Base-by-base conservation (phyloP, 2,888 invertebrate species). In the Salpingus planirostris region DNA sequence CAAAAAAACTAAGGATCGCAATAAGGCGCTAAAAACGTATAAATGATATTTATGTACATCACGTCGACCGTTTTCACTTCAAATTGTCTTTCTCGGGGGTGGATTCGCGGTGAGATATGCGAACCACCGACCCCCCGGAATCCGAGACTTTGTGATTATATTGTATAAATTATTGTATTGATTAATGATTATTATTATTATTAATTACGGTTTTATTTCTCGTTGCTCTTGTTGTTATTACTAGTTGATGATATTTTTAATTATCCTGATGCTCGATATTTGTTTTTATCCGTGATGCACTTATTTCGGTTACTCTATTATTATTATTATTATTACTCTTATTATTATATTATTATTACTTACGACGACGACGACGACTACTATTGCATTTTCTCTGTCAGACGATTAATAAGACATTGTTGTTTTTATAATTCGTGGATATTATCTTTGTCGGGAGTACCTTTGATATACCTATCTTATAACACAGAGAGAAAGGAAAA, bases 151-250 rank as follows among this genome's bases (percentile, higher is more conserved):
- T 52, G 52, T 54, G 54, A 52, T 54, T 52, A 50, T 52, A 50
- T 45, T 54, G 49, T 52, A 50, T 55, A 52, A 49, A 53, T 52
- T 50, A 51, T 48, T 52, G 48, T 51, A 52, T 52, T n/a, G n/a
- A n/a, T n/a, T n/a, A n/a, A n/a, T n/a, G n/a, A n/a, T n/a, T n/a
- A n/a, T n/a, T n/a, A n/a, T n/a, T n/a, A n/a, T n/a, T n/a, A n/a
- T n/a, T n/a, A n/a, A n/a, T n/a, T 49, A 49, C 51, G 43, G 46
- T 53, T 42, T 53, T 49, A 51, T 53, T 49, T 52, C 48, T 51
- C 49, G 53, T 53, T 54, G 49, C 43, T 52, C 47, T 52, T 55
- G 52, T 52, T 54, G 52, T 54, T n/a, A n/a, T n/a, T 55, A 52
- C 47, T 53, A 53, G 52, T 52, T 53, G 49, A n/a, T n/a, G n/a